Evolutionary conservation across 1,140 invertebrate genomes (phyloP), one percentile per base, ranked within the genome.

Genomic region (Charaxes varanes): DNA sequence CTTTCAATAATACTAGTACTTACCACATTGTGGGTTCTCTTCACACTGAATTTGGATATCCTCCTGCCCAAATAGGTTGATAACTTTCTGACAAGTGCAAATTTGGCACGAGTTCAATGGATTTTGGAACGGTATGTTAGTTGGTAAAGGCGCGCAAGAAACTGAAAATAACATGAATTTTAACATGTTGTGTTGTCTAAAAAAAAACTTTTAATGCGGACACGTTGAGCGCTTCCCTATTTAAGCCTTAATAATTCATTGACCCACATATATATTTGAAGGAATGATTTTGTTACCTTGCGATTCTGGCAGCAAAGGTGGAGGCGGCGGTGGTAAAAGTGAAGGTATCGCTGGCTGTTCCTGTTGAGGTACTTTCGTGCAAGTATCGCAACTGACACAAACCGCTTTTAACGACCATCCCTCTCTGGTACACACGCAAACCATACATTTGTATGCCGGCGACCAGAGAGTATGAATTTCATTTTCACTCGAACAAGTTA

Each of bases 101-200:
- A 70, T 52, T 34, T 77, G 72, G 55, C 72, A 77, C n/a, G 65
- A 70, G 31, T 77, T 67, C 40, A 72, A 16, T 12, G 70, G 72
- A 36, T 72, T 77, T 23, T 71, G 40, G 49, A 70, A 77, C 4
- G 59, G 60, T 7, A 56, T 52, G 17, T 67, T 56, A 16, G 32
- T 57, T 7, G 72, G 72, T 26, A 77, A 38, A n/a, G 72, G 72
- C 14, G 35, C 45, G 38, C 69, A 73, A n/a, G 58, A 55, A 13
- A 62, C 65, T 73, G 49, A 21, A 41, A 28, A 33, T 33, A 18
- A n/a, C n/a, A n/a, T n/a, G n/a, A n/a, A n/a, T n/a, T n/a, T n/a
- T n/a, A n/a, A n/a, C n/a, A n/a, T n/a, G n/a, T n/a, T n/a, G n/a
- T 19, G 4, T 24, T 15, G 10, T 7, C 6, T 7, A 19, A 19